Base-by-base conservation (phyloP, 2,888 invertebrate species). In the Ochropacha duplaris region DNA sequence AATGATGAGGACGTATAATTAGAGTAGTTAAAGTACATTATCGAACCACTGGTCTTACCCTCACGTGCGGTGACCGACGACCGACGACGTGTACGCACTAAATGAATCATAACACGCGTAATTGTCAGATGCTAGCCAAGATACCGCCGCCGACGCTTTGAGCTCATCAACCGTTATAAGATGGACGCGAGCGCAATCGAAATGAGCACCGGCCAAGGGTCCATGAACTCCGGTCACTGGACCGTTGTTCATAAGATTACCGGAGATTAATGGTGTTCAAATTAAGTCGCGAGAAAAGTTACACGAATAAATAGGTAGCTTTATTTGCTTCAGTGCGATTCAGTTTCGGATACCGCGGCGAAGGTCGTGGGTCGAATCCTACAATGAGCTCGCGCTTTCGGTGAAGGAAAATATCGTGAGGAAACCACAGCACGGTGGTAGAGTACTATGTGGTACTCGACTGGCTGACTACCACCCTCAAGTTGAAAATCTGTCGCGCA, bases 21-120 rank as follows among this genome's bases (percentile, higher is more conserved):
- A 22, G 22, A 22, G 49, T 4, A 3, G 19, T 2, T 22, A 8
- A 34, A 16, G 34, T 9, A 9, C 44, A 44, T 19, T 8, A 44
- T n/a, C 2, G 0, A 9, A 44, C 36, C n/a, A n/a, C 44, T n/a
- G 44, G 44, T 44, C 19, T 44, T 44, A 44, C 44, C 44, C 19
- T 6, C 44, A 44, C 19, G 44, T 19, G 49, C 57, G 54, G 50
- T 22, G 36, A 11, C 39, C 49, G 54, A 54, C 19, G 55, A 16
- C 54, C 50, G 56, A 57, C 16, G 16, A 19, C 44, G 61, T 61
- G 65, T 61, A 55, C 61, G 61, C 59, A 57, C 61, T 59, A 67
- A 67, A 70, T 71, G 69, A 67, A 67, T 66, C 61, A 62, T 69
- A 65, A 68, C 67, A 56, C 57, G 62, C 54, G 61, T 66, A 69